Conservation (phyloP, 2,888 invertebrate species). For the Gastracanthus pulcherrimus region DNA sequence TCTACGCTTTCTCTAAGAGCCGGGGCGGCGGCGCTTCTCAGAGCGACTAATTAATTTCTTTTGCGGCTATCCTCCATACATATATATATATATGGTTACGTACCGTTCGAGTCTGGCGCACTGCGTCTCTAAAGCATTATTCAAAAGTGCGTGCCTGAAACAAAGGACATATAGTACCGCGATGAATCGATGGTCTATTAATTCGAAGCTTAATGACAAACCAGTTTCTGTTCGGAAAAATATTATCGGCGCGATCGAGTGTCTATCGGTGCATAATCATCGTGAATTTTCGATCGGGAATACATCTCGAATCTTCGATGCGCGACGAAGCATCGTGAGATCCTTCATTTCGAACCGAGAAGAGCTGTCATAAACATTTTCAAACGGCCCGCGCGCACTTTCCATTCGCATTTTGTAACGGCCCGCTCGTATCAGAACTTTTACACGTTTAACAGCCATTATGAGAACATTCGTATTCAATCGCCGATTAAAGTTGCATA, state of each 20-base stretch:
- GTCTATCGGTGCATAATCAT: neutral
- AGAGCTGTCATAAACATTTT: neutral
- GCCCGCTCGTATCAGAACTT: neutral
- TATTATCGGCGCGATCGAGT: neutral
- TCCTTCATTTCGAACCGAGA: neutral
- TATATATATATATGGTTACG: neutral
- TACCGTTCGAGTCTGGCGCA: neutral
- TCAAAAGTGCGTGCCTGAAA: neutral
- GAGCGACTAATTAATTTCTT: slow-evolving; percentile 34
- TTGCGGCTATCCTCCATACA: neutral
- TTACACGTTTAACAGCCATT: neutral
- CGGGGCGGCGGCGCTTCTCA: neutral
- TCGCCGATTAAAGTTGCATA: neutral
- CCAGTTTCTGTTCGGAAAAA: neutral
- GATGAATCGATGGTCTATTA: neutral
- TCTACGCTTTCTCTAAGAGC: slow-evolving; percentile 23
- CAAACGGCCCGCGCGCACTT: neutral
- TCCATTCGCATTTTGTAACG: neutral
- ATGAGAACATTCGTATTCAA: neutral
- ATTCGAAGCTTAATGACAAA: neutral
- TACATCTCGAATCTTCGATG: too few species aligned
- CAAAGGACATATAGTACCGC: neutral
- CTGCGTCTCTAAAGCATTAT: neutral
- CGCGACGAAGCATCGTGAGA: neutral
- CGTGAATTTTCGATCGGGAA: slow-evolving; percentile 1